These are phyloP conservation scores for Hoplias malabaricus DNA, from an alignment of 2,113 vertebrate species.

Conservation along the genomic window DNA sequence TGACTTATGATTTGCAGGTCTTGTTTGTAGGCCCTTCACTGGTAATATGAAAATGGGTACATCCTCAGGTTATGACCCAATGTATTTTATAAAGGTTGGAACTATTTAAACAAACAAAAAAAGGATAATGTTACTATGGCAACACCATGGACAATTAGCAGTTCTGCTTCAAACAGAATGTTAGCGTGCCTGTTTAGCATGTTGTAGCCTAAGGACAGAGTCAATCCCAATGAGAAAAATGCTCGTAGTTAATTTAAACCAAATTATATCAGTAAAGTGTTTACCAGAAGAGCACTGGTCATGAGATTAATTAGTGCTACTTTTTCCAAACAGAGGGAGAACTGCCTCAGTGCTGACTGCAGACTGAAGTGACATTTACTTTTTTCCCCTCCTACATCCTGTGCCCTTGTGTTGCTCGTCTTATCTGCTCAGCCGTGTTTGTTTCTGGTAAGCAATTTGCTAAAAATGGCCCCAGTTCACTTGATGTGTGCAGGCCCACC, in stretches of 20 bases:
- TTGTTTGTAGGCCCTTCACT: too few species aligned
- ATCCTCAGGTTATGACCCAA: too few species aligned
- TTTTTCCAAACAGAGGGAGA: not conserved
- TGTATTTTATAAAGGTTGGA: not conserved
- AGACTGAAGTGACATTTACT: not conserved
- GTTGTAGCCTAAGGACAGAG: not conserved
- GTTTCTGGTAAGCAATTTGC: conserved; percentile 39
- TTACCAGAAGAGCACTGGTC: not conserved
- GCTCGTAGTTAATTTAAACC: conserved; percentile 17
- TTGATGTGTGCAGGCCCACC: conserved; percentile 2
- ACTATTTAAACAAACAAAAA: not conserved
- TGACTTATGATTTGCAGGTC: too few species aligned
- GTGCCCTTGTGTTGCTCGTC: conserved; percentile 26
- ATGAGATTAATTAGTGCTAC: conserved; percentile 8
- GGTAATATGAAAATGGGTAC: too few species aligned
- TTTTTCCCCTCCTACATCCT: not conserved
- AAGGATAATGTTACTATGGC: not conserved
- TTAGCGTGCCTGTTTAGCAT: not conserved
- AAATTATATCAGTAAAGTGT: not conserved
- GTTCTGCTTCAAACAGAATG: not conserved
- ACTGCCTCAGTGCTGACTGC: not conserved
- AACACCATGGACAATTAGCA: not conserved
- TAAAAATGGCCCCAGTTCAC: conserved; percentile 16
- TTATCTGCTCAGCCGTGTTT: conserved; percentile 35
- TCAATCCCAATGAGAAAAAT: not conserved